phyloP scores from a whole-genome alignment of 2,113 vertebrate genomes.

The Cyrtonyx montezumae region DNA sequence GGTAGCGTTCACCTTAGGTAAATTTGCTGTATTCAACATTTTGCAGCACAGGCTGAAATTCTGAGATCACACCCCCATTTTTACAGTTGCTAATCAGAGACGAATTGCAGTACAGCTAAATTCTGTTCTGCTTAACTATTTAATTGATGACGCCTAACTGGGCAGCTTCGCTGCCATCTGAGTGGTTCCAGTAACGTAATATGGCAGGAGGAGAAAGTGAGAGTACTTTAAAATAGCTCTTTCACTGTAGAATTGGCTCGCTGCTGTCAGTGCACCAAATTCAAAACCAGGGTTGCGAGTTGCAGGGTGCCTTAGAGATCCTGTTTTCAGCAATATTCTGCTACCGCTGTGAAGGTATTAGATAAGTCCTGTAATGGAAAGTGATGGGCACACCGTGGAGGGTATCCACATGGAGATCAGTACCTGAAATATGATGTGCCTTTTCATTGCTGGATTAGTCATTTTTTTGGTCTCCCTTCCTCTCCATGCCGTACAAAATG shows the following conservation, averaged over 20 bases:
- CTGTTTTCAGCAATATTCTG: slow-evolving; percentile 7
- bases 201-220: background rate
- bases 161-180: background rate
- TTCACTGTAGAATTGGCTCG: background rate
- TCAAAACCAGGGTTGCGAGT: background rate
- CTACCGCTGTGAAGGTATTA: background rate
- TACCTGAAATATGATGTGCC: background rate
- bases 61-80: background rate
- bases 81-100: background rate
- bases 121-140: background rate
- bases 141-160: background rate
- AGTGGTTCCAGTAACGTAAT: background rate
- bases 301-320: background rate
- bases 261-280: background rate
- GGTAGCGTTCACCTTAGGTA: background rate
- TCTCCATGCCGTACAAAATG: background rate
- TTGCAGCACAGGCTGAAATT: background rate
- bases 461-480: background rate
- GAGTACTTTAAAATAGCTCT: background rate
- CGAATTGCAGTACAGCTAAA: background rate
- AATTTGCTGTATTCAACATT: background rate
- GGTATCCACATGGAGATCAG: background rate
- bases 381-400: background rate
- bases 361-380: background rate
- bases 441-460: background rate